These are phyloP conservation scores for Pocillopora damicornis DNA, from an alignment of 64 coral and sea anemone species.

Conservation along the genomic window DNA sequence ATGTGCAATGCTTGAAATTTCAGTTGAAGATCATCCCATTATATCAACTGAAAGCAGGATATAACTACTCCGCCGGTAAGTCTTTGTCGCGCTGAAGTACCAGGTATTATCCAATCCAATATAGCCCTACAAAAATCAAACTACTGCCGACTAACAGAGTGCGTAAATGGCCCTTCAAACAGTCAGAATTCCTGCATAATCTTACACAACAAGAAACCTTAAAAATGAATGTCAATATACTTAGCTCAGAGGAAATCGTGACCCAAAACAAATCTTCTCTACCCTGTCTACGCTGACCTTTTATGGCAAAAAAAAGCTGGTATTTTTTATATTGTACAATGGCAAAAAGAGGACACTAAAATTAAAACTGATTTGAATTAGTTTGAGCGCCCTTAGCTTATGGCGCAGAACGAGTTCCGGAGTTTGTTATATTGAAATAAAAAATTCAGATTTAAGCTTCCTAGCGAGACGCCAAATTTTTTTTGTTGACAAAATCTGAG, in stretches of 20 bases:
- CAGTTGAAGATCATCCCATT: neutral
- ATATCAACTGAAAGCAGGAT: neutral
- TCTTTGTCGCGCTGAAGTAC: constrained; percentile 19
- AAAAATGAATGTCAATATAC: neutral
- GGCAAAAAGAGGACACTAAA: neutral
- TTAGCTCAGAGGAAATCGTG: neutral
- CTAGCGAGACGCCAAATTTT: no score
- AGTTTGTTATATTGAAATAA: no score
- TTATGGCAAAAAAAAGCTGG: neutral
- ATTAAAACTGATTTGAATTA: neutral
- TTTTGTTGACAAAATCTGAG: no score
- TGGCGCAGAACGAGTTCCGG: no score
- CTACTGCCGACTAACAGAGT: neutral
- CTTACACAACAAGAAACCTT: neutral
- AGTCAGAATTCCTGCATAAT: neutral
- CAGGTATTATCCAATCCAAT: constrained; percentile 24
- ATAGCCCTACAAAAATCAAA: neutral
- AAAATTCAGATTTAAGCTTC: no score
- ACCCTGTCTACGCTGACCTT: neutral
- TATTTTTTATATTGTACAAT: neutral
- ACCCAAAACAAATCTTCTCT: neutral
- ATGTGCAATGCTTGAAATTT: neutral
- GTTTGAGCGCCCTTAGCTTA: neutral
- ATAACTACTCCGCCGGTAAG: constrained; percentile 4
- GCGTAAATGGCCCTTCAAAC: neutral